phyloP scores from a whole-genome alignment of 2,888 invertebrate genomes.

The Diarsia brunnea region DNA sequence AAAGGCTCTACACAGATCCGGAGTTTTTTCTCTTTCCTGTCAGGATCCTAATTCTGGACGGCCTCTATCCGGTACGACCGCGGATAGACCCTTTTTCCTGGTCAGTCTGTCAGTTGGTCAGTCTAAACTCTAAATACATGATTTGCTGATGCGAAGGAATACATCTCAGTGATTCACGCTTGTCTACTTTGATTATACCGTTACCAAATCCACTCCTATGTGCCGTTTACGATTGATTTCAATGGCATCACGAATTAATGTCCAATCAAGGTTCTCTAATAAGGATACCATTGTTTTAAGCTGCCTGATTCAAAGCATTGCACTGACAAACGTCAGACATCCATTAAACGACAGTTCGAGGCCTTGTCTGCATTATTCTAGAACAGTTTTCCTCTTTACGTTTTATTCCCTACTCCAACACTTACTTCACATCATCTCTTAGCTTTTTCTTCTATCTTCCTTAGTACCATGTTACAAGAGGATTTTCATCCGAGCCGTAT shows the following conservation, averaged over 20 bases:
- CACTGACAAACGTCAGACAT: neutral
- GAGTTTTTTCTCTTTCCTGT: neutral
- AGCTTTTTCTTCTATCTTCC: neutral
- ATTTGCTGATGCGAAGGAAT: neutral
- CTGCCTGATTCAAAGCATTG: slow-evolving; percentile 7
- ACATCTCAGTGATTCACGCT: neutral
- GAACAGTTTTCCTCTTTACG: slow-evolving; percentile 13
- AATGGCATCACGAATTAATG: neutral
- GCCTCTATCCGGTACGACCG: neutral
- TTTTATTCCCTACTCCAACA: neutral
- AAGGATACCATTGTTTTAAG: slow-evolving; percentile 20
- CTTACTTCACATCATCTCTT: neutral
- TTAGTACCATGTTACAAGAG: neutral
- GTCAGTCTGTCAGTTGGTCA: neutral
- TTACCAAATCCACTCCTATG: neutral
- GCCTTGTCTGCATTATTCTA: neutral
- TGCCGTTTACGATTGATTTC: slow-evolving; percentile 11
- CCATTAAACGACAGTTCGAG: neutral
- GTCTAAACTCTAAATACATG: neutral
- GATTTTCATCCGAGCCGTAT: neutral
- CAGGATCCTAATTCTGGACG: neutral
- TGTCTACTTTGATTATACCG: neutral
- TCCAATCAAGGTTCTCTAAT: slow-evolving; percentile 3
- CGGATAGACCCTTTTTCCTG: neutral
- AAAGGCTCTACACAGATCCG: neutral